Base-by-base conservation (phyloP, 2,113 vertebrate genomes). In the Trichomycterus rosablanca region DNA sequence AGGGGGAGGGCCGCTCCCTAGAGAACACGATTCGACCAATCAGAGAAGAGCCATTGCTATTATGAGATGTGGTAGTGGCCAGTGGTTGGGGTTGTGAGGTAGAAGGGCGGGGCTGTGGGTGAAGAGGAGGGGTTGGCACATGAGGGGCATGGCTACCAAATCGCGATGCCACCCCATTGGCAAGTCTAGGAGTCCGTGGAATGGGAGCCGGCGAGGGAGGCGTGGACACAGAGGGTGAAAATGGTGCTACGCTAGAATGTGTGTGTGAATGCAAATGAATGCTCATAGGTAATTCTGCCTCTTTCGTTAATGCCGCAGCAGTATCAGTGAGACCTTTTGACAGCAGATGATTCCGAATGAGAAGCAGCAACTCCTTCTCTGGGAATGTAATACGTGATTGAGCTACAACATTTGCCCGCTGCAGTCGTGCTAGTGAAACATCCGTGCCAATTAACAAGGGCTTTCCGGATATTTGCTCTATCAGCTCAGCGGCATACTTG, bases 381-480 rank as follows among this genome's bases (percentile, higher is more conserved):
- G 96, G 93, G 73, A 99, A 99, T 0, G 87, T 87, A 76, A 98
- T 98, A 73, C 93, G 89, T 0, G 95, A 96, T 77, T 99, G 95
- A n/a, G 96, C 96, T 39, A 99, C 96, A 46, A 98, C 96, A 14
- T 92, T 95, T 0, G 96, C 96, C 68, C 95, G 89, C 84, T 97
- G 96, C 64, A 99, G 60, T 45, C 95, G 90, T 0, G 96, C 95
- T 80, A 99, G 79, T 0, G 96, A 99, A 22, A 97, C 96, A 0
- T 99, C 96, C 0, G 94, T 92, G 55, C 95, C 96, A 0, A 97
- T 97, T 26, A 97, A 84, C 67, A 98, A 65, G 0, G 95, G 96
- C 60, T 97, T 98, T 26, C 96, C 96, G 0, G 96, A 99, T 10
- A 98, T 92, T 1, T 95, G 84, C 73, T 99, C 95, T 1, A 98